Percentiles rank a stretch among this genome's conserved stretches.
phyloP scores from a whole-genome alignment of 2,888 invertebrate species.

The Lasioglossum marginatum region DNA sequence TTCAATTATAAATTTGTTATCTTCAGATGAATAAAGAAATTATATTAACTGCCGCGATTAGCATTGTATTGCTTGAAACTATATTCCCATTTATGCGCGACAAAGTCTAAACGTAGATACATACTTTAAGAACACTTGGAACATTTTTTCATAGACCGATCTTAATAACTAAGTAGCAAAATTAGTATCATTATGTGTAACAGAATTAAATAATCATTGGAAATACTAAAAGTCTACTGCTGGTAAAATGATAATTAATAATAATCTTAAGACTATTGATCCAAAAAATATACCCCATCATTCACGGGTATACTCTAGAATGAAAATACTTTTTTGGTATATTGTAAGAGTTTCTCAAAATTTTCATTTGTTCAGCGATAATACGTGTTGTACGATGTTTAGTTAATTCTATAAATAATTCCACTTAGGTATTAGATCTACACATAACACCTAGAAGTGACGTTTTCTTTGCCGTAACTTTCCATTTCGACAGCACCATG shows the following conservation, averaged over 20 bases:
- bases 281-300: constrained; percentile 11
- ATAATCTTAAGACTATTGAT: constrained; percentile 9
- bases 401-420: constrained; percentile 5
- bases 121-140: constrained; percentile 22
- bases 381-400: not conserved
- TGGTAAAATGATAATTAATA: constrained; percentile 21
- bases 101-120: not conserved
- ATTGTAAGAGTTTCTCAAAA: not conserved
- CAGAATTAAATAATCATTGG: constrained; percentile 22
- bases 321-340: constrained; percentile 17
- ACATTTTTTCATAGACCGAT: constrained; percentile 13
- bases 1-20: not conserved
- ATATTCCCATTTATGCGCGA: not conserved
- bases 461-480: not conserved
- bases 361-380: not conserved
- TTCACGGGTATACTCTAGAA: not conserved
- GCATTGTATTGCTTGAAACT: not conserved
- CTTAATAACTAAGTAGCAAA: constrained; percentile 25
- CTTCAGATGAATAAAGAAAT: constrained; percentile 6
- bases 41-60: not conserved
- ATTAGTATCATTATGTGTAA: constrained; percentile 25
- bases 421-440: not conserved
- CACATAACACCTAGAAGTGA: not conserved
- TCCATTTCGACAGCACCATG: not conserved
- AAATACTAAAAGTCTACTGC: constrained; percentile 4